phyloP scores from a whole-genome alignment of 2,113 vertebrate genomes.

The Rattus rattus region DNA sequence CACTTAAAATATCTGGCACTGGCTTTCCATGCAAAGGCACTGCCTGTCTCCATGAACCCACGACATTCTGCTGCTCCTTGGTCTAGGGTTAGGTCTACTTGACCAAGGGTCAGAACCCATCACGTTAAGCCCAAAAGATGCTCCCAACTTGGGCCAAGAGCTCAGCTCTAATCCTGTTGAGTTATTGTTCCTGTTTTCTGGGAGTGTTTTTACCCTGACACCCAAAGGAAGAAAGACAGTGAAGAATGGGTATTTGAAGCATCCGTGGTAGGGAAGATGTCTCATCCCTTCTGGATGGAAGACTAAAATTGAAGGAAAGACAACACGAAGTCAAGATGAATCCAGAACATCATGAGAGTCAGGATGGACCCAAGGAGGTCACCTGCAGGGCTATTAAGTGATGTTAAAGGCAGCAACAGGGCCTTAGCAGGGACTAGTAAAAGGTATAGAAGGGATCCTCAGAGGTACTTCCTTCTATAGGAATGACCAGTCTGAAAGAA shows the following conservation, averaged over 20 bases:
- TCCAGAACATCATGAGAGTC: accelerated
- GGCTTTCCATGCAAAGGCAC: not conserved
- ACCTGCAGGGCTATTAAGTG: not conserved
- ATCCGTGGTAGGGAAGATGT: not conserved
- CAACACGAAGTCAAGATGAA: not conserved
- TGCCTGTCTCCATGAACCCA: not conserved
- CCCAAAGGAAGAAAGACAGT: not conserved
- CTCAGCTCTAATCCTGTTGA: not conserved
- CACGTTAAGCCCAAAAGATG: not conserved
- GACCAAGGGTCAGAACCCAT: not conserved
- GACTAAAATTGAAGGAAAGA: not conserved
- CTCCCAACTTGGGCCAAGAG: not conserved
- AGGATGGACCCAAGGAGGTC: not conserved
- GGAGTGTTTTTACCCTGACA: not conserved
- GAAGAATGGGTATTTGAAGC: not conserved
- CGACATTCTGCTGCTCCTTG: not conserved
- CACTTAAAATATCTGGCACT: not conserved
- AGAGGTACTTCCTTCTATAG: not conserved
- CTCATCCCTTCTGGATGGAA: not conserved
- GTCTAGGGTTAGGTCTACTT: not conserved
- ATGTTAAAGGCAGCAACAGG: accelerated
- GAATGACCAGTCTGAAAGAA: not conserved
- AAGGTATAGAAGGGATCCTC: accelerated
- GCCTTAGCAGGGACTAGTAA: not conserved
- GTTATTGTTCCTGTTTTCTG: not conserved